These are phyloP conservation scores for Protomyctophum bolini DNA, from an alignment of 2,113 vertebrate genomes.

Conservation along the genomic window DNA sequence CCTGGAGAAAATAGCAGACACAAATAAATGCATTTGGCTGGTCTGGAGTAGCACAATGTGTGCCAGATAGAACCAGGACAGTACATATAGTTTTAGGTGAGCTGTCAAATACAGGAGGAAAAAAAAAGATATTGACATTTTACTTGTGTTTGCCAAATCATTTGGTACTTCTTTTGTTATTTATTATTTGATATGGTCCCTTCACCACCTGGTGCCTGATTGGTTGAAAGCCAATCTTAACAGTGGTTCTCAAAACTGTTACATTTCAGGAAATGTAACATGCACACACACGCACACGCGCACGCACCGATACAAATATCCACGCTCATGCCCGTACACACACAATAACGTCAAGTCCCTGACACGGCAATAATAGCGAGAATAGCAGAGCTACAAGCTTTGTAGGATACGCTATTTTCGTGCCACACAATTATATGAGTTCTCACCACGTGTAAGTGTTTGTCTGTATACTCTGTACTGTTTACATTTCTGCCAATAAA, in stretches of 20 bases:
- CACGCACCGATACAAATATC: no score
- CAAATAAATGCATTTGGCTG: slow-evolving; percentile 31
- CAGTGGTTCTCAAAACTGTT: neutral
- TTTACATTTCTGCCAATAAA: no score
- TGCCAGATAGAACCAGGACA: slow-evolving; percentile 31
- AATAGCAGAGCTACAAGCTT: no score
- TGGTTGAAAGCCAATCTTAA: neutral
- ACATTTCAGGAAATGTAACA: no score
- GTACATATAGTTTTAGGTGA: neutral
- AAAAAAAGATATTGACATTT: neutral
- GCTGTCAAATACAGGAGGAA: slow-evolving; percentile 3
- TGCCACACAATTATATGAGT: no score
- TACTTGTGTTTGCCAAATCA: neutral
- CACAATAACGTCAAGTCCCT: no score
- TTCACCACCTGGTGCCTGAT: neutral
- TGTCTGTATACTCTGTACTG: no score
- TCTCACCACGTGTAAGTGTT: no score
- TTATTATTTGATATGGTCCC: neutral
- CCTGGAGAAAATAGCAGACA: slow-evolving; percentile 40
- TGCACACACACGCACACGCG: no score
- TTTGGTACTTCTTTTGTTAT: neutral
- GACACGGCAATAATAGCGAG: no score
- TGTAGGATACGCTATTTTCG: no score
- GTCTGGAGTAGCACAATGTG: neutral
- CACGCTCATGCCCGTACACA: no score